These are phyloP conservation scores for Megalops cyprinoides DNA, from an alignment of 2,797 vertebrate species.

Conservation along the genomic window DNA sequence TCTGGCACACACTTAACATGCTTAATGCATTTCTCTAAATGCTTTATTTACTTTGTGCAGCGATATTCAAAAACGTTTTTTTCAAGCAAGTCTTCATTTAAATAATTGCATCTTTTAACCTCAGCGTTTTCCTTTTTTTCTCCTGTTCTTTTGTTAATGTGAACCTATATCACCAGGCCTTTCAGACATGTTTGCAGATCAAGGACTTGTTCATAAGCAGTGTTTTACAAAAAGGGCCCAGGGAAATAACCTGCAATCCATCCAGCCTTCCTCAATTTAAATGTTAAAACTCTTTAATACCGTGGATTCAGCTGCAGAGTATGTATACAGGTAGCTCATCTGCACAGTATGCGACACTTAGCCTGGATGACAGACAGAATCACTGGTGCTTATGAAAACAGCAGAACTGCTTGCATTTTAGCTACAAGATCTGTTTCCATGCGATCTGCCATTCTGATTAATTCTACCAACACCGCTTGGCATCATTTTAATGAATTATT, in stretches of 20 bases:
- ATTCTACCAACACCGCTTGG: too few relatives aligned
- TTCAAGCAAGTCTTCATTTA: background rate
- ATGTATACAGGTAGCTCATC: background rate
- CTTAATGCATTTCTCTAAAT: slow-evolving; percentile 15
- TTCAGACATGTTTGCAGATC: background rate
- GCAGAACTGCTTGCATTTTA: too few relatives aligned
- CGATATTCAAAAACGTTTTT: background rate
- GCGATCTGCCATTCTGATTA: too few relatives aligned
- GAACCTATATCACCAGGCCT: background rate
- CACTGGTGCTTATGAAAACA: too few relatives aligned
- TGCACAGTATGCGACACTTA: background rate
- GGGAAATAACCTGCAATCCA: background rate
- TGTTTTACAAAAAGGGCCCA: background rate
- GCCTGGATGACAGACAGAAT: background rate
- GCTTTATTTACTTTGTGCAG: slow-evolving; percentile 2
- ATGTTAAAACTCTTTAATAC: background rate
- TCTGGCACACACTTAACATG: background rate
- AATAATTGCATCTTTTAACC: slow-evolving; percentile 17
- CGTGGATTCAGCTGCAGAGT: background rate
- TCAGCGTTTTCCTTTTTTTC: background rate
- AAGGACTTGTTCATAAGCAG: background rate
- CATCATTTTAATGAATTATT: too few relatives aligned
- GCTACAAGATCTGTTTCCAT: too few relatives aligned
- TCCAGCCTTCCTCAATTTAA: background rate
- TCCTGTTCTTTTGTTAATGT: background rate